Conservation (phyloP, 2,113 vertebrate species). For the Megaptera novaeangliae region DNA sequence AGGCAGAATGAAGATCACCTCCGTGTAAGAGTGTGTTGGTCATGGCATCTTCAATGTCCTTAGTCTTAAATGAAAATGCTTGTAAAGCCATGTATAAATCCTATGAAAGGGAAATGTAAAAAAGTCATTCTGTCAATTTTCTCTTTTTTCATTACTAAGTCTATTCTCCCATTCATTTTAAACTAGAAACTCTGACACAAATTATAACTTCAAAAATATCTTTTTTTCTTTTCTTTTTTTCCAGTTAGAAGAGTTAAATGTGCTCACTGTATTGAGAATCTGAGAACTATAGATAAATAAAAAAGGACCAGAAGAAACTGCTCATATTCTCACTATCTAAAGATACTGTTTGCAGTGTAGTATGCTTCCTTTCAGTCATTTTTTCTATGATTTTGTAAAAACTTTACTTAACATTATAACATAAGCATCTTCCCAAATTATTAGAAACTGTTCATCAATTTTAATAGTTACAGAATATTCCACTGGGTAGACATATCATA, state of each 20-base stretch:
- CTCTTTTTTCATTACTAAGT: not conserved
- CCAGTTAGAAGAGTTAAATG: not conserved
- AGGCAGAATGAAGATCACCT: conserved; percentile 96
- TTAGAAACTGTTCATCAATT: not conserved
- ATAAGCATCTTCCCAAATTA: not conserved
- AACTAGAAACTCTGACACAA: not conserved
- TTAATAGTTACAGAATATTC: not conserved
- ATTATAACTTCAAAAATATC: not conserved
- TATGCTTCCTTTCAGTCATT: not conserved
- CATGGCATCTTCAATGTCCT: conserved; percentile 98
- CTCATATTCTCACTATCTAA: not conserved
- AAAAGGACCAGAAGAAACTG: not conserved
- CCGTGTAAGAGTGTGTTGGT: conserved; percentile 93
- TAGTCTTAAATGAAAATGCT: conserved; percentile 92
- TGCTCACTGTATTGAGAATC: not conserved
- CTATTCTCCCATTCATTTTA: not conserved
- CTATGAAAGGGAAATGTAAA: conserved; percentile 73
- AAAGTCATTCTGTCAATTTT: not conserved
- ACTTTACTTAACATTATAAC: not conserved
- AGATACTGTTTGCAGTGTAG: not conserved
- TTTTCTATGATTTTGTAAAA: not conserved
- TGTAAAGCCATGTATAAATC: conserved; percentile 95
- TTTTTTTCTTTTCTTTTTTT: not conserved
- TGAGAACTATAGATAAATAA: not conserved
- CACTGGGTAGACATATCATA: not conserved